These are phyloP conservation scores for Dryobota labecula DNA, from an alignment of 2,888 invertebrate species.

Conservation along the genomic window DNA sequence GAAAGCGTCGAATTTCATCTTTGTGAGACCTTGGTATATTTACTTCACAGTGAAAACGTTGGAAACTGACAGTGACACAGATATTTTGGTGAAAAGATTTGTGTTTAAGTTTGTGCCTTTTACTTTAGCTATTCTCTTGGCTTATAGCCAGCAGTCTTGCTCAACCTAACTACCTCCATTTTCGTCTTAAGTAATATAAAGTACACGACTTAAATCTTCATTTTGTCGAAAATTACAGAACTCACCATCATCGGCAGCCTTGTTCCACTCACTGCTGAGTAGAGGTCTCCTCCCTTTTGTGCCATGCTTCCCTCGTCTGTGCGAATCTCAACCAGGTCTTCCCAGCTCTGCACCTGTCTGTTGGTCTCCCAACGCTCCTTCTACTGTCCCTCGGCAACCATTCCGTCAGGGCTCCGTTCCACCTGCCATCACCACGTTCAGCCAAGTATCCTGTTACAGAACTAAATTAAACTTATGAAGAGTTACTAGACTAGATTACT, in stretches of 20 bases:
- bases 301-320: too few species aligned
- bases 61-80: neutral
- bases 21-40: neutral
- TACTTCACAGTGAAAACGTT: neutral
- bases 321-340: too few species aligned
- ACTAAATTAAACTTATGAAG: neutral
- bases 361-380: too few species aligned
- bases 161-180: neutral
- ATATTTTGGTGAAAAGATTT: slow-evolving; percentile 13
- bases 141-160: too few species aligned
- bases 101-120: neutral
- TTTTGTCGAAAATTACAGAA: neutral
- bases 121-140: neutral
- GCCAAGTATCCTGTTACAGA: too few species aligned
- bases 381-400: too few species aligned
- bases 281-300: too few species aligned
- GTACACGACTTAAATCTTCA: neutral
- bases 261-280: too few species aligned
- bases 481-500: neutral
- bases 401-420: too few species aligned
- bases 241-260: too few species aligned
- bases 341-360: too few species aligned
- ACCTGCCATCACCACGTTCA: too few species aligned
- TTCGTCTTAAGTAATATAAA: neutral
- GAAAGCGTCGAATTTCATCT: slow-evolving; percentile 24